Conservation (phyloP, 2,797 vertebrate species). For the Helarctos malayanus region DNA sequence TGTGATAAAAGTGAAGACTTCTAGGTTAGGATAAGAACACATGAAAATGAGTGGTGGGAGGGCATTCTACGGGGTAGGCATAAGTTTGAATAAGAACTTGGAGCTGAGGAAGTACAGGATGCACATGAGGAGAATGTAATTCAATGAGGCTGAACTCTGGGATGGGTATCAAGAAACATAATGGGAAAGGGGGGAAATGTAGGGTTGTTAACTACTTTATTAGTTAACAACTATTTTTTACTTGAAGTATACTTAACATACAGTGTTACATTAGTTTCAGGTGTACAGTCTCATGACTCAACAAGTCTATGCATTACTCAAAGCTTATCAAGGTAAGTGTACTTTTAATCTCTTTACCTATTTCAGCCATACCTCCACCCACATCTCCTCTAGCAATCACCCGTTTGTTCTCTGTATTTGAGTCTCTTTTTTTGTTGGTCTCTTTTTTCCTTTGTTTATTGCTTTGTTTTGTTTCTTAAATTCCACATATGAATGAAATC, state of each 20-base stretch:
- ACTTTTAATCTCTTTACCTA: not conserved
- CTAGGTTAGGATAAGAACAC: not conserved
- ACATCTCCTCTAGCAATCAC: not conserved
- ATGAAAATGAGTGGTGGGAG: not conserved
- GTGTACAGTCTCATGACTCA: not conserved
- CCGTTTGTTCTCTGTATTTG: not conserved
- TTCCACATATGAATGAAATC: not conserved
- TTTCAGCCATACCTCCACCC: not conserved
- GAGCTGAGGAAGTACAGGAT: not conserved
- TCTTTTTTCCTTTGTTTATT: not conserved
- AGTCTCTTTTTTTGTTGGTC: not conserved
- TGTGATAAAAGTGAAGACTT: not conserved
- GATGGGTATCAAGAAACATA: slow-evolving; percentile 8
- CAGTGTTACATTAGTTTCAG: not conserved
- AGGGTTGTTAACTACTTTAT: not conserved
- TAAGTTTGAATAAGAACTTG: slow-evolving; percentile 3
- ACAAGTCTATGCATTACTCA: not conserved
- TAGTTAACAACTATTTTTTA: not conserved
- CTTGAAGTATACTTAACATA: not conserved
- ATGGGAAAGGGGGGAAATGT: slow-evolving; percentile 47
- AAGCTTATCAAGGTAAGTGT: not conserved
- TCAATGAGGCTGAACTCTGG: not conserved
- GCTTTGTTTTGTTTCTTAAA: not conserved
- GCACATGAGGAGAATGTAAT: not conserved
- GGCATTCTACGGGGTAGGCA: not conserved